Conservation (phyloP, 2,113 vertebrate genomes). For the Dolichotis patagonum region DNA sequence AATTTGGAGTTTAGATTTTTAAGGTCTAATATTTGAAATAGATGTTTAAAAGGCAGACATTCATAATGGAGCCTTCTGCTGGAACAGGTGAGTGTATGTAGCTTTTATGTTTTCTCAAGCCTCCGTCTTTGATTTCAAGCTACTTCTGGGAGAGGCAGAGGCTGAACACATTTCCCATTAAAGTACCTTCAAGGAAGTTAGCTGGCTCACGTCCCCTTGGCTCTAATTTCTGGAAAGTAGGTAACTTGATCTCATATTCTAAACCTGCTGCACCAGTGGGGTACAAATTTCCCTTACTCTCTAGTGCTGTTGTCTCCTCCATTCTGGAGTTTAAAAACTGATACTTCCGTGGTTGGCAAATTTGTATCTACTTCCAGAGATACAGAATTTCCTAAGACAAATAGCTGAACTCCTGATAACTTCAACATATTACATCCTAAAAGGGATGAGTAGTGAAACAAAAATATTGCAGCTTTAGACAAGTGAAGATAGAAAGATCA, state of each 20-base stretch:
- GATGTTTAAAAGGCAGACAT: background rate
- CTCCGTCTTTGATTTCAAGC: conserved; percentile 1
- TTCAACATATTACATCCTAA: background rate
- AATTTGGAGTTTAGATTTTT: conserved; percentile 39
- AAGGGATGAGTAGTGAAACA: background rate
- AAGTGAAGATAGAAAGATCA: background rate
- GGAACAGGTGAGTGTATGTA: background rate
- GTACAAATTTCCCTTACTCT: background rate
- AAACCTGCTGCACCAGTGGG: conserved; percentile 6
- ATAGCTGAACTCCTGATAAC: conserved; percentile 7
- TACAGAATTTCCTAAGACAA: conserved; percentile 50
- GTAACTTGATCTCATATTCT: background rate
- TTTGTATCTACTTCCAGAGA: conserved; percentile 24
- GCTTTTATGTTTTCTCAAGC: conserved; percentile 48
- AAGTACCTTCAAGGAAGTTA: conserved; percentile 41
- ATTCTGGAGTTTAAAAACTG: conserved; percentile 29
- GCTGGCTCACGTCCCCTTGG: background rate
- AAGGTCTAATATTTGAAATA: conserved; percentile 35
- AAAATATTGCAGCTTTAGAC: conserved; percentile 35
- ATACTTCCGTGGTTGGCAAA: background rate
- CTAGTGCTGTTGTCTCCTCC: background rate
- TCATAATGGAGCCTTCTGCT: conserved; percentile 21
- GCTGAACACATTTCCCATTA: conserved; percentile 20
- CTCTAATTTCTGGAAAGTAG: conserved; percentile 48
- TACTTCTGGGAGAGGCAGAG: background rate